phyloP scores from a whole-genome alignment of 2,113 vertebrate species.

The Myodes glareolus region DNA sequence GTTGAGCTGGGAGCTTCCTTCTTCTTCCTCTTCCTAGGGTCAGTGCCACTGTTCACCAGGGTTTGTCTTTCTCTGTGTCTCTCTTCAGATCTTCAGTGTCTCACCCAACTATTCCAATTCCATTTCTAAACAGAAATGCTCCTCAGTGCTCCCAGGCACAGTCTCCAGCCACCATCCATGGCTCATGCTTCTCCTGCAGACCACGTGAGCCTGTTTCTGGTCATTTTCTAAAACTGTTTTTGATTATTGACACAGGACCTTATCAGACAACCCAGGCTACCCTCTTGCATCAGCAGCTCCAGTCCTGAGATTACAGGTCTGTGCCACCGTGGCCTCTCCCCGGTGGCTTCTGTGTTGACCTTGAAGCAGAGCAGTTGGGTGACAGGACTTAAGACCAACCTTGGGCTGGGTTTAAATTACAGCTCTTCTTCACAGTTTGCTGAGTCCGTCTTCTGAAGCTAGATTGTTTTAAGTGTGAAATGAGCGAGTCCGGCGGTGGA shows the following conservation, averaged over 20 bases:
- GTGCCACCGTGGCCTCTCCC: not conserved
- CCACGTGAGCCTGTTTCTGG: fast-evolving
- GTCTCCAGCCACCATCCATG: not conserved
- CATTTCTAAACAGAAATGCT: fast-evolving
- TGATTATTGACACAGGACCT: not conserved
- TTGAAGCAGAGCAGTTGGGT: not conserved
- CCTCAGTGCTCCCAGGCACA: fast-evolving
- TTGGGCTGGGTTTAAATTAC: not conserved
- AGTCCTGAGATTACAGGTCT: not conserved
- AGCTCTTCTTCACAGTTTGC: not conserved
- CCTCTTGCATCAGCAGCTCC: not conserved
- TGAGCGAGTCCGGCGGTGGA: not conserved
- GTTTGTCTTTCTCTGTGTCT: not conserved
- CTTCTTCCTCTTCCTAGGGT: not conserved
- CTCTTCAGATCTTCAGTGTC: not conserved
- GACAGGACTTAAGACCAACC: no score
- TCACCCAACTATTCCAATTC: fast-evolving
- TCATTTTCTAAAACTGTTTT: not conserved
- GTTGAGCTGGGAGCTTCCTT: not conserved
- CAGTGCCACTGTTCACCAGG: fast-evolving
- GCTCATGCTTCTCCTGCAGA: fast-evolving
- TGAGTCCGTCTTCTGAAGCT: fast-evolving
- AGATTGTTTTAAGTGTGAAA: not conserved
- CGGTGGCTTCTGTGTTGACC: not conserved
- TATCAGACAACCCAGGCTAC: not conserved